Evolutionary conservation across 2,888 invertebrate genomes (phyloP).

Genomic region (Drosophila recens): DNA sequence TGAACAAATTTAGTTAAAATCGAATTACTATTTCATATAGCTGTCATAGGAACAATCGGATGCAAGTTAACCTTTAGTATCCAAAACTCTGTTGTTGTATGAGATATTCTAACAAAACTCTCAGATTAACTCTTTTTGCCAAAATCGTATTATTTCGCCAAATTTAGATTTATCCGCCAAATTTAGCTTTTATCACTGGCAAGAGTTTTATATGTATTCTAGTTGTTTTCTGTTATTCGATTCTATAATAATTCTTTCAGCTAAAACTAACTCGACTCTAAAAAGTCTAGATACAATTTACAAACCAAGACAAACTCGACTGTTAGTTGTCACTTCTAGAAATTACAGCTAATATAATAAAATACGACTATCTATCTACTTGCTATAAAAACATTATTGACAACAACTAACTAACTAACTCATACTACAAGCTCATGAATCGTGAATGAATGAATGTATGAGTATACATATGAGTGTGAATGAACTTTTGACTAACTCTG

Average conservation of each 20-base stretch:
- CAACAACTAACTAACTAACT: background rate
- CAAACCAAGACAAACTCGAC: background rate
- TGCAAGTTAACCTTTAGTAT: no score
- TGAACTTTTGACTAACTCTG: slow-evolving; percentile 60
- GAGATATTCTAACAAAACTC: no score
- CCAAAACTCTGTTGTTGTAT: no score
- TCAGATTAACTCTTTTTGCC: no score
- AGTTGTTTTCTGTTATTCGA: background rate
- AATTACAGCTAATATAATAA: background rate
- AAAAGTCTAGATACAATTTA: background rate
- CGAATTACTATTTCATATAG: no score
- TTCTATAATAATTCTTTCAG: background rate
- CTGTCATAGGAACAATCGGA: no score
- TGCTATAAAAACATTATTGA: background rate
- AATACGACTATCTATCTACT: background rate
- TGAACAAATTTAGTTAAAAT: no score
- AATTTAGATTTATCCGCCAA: no score
- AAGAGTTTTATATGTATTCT: background rate
- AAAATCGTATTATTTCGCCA: no score
- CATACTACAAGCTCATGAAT: background rate
- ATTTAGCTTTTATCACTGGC: no score
- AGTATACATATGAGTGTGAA: slow-evolving; percentile 5
- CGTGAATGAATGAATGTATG: background rate
- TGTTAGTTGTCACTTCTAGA: background rate
- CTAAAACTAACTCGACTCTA: background rate